Base-by-base conservation (phyloP, 1,140 invertebrate species). In the Tetragonula clypearis region DNA sequence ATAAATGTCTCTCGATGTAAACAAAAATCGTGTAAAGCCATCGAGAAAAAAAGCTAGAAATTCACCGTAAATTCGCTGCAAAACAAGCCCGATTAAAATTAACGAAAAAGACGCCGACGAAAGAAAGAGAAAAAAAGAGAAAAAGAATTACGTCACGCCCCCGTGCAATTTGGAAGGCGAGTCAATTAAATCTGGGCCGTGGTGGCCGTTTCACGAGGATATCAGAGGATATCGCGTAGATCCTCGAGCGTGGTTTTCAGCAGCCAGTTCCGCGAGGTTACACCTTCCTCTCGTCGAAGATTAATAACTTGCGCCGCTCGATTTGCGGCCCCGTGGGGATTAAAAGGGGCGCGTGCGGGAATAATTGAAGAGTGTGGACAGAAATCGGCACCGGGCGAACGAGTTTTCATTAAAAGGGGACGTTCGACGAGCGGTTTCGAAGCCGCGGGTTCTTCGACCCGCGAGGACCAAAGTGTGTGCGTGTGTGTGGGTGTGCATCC, bases 371-470 rank as follows among this genome's bases (percentile, higher is more conserved):
- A 55, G 35, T 23, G 19, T 26, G n/a, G 23, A 30, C 83, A 49
- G 74, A 35, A 60, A 53, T 66, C 83, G 60, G 80, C 85, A 76
- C 3, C 85, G 78, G 56, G 73, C 66, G n/a, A 49, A 17, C n/a
- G 53, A 74, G 75, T 85, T 55, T 49, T 74, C 58, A 85, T 88
- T 88, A 88, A 77, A 82, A 85, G 69, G 69, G 75, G 82, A 58
- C 82, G 30, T 75, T 75, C 69, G 56, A 62, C 60, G 58, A 19
- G 19, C 71, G 23, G 56, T 65, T 85, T 68, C 35, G 30, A 12
- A 68, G 53, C 14, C 35, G 3, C 30, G 30, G 30, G n/a, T 21
- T 12, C 21, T 53, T n/a, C 23, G n/a, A 14, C 19, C 23, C 35
- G 35, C 23, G 14, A 55, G 9, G 30, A 19, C 8, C 41, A 6